These are phyloP conservation scores for Remorina albescens DNA, from an alignment of 2,797 vertebrate genomes.

Conservation along the genomic window DNA sequence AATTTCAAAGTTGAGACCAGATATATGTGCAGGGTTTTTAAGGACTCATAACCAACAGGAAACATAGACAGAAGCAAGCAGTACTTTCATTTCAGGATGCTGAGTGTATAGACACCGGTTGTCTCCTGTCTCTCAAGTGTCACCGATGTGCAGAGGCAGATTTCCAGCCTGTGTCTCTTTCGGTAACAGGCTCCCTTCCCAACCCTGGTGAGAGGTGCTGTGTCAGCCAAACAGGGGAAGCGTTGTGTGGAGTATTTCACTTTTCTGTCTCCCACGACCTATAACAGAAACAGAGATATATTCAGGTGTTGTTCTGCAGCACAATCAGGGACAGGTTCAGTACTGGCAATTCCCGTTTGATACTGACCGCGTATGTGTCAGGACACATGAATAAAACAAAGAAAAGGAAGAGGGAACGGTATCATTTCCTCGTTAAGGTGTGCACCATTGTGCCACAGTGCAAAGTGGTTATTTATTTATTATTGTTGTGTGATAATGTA, in stretches of 20 bases:
- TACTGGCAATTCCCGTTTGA: not conserved
- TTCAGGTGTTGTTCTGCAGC: not conserved
- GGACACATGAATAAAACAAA: conserved; percentile 13
- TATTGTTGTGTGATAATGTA: not conserved
- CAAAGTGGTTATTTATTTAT: not conserved
- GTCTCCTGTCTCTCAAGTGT: too few species aligned
- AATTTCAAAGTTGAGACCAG: not conserved
- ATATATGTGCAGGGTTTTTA: not conserved
- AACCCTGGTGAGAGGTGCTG: conserved; percentile 49
- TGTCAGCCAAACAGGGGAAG: conserved; percentile 43
- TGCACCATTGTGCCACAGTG: not conserved
- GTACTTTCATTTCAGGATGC: conserved; percentile 18
- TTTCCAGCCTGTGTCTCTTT: conserved; percentile 38
- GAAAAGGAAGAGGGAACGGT: not conserved
- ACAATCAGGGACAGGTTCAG: conserved; percentile 16
- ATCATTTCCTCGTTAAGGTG: not conserved
- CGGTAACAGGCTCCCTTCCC: conserved; percentile 34
- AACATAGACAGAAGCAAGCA: not conserved
- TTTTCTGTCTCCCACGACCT: conserved; percentile 19
- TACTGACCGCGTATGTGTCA: conserved; percentile 5
- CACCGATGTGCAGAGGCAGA: conserved; percentile 43
- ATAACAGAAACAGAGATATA: conserved; percentile 4
- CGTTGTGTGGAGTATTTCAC: conserved; percentile 39
- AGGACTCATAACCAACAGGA: conserved; percentile 3
- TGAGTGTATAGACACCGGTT: conserved; percentile 33